Evolutionary conservation across 2,888 invertebrate species (phyloP).

Genomic region (Marasmarcha lunaedactyla): DNA sequence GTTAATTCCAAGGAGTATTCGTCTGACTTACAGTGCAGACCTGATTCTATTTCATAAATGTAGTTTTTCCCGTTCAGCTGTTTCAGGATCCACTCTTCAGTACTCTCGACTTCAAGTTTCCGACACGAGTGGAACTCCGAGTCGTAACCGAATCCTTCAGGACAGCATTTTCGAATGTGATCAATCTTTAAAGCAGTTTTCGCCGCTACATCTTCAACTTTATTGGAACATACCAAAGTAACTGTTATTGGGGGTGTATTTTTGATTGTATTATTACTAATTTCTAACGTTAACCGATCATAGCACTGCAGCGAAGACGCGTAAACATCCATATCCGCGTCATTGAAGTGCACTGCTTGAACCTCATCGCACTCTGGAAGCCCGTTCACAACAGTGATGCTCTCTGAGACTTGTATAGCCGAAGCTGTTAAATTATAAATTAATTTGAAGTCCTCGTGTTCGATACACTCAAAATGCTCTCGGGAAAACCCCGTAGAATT

Average conservation of each 20-base stretch:
- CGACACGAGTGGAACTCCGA: conserved; percentile 36
- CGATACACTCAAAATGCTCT: conserved; percentile 34
- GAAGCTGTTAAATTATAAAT: not conserved
- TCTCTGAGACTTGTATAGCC: not conserved
- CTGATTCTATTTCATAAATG: conserved; percentile 40
- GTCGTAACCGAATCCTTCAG: conserved; percentile 42
- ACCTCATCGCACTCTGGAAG: conserved; percentile 28
- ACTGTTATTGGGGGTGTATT: conserved; percentile 40
- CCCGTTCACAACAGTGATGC: not conserved
- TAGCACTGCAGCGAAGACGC: conserved; percentile 28
- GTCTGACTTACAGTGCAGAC: conserved; percentile 37
- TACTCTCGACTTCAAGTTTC: conserved; percentile 18
- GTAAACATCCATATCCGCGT: conserved; percentile 20
- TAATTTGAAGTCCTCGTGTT: conserved; percentile 7
- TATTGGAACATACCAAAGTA: conserved; percentile 33
- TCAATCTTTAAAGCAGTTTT: conserved; percentile 25
- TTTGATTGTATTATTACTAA: conserved; percentile 31
- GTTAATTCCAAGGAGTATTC: conserved; percentile 42
- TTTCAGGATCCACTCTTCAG: conserved; percentile 29
- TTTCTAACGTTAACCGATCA: conserved; percentile 39
- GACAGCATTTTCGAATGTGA: conserved; percentile 52
- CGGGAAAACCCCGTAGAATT: conserved; percentile 8
- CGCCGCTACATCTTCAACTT: conserved; percentile 21
- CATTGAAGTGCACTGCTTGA: conserved; percentile 23
- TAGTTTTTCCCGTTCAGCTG: conserved; percentile 22